Percentiles rank a stretch among this genome's conserved stretches.
Conservation (phyloP, 2,888 invertebrate species). For the Cerceris rybyensis region DNA sequence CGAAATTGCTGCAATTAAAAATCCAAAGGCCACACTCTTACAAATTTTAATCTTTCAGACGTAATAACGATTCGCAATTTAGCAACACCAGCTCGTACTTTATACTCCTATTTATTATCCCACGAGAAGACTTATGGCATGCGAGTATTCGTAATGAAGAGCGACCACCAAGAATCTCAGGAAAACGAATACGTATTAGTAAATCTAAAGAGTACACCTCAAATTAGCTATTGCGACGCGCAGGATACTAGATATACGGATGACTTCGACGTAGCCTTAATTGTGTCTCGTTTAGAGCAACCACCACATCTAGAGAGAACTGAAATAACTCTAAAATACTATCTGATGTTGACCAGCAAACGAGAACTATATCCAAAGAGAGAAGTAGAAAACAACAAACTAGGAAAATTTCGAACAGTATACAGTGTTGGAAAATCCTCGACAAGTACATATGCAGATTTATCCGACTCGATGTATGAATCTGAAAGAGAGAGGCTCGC, state of each 20-base stretch:
- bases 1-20: background rate
- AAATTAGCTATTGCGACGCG: conserved; percentile 84
- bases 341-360: conserved; percentile 78
- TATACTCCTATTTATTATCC: conserved; percentile 88
- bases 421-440: conserved; percentile 79
- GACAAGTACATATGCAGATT: conserved; percentile 69
- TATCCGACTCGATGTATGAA: conserved; percentile 68
- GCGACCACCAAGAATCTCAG: conserved; percentile 70
- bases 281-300: conserved; percentile 85
- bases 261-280: conserved; percentile 87
- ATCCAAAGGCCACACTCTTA: too few species aligned
- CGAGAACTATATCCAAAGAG: conserved; percentile 85
- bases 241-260: conserved; percentile 85
- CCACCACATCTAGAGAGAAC: conserved; percentile 71
- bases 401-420: conserved; percentile 86
- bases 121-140: conserved; percentile 87
- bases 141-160: conserved; percentile 86
- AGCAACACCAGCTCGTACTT: conserved; percentile 85
- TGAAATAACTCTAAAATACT: conserved; percentile 79
- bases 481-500: background rate
- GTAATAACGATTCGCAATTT: conserved; percentile 84
- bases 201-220: conserved; percentile 84
- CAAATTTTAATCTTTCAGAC: conserved; percentile 79
- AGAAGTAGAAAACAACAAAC: conserved; percentile 84
- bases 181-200: conserved; percentile 86